Percentiles rank a stretch among this genome's conserved stretches.
phyloP scores from a whole-genome alignment of 2,797 vertebrate species.

The Xerus rutilus region DNA sequence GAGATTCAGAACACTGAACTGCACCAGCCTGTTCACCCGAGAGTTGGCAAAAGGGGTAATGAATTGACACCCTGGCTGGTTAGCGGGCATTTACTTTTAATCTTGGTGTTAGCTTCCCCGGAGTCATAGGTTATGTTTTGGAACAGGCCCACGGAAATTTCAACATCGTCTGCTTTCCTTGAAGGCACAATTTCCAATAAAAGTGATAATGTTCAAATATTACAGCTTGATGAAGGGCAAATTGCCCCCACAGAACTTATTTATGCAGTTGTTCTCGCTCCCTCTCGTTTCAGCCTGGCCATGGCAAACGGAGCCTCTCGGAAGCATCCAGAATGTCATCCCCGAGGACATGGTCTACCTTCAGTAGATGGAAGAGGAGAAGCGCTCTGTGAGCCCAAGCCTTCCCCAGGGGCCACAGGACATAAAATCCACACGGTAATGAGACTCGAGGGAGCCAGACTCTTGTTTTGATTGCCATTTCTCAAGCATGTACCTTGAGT shows the following conservation, averaged over 20 bases:
- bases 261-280: neutral
- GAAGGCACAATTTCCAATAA: slow-evolving; percentile 20
- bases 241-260: neutral
- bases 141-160: slow-evolving; percentile 34
- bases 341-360: neutral
- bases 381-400: accelerated
- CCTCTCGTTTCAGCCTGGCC: neutral
- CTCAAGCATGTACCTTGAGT: neutral
- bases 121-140: slow-evolving; percentile 2
- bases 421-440: neutral
- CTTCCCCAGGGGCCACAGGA: neutral
- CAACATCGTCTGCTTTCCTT: slow-evolving; percentile 49
- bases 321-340: neutral
- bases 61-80: neutral
- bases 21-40: neutral
- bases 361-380: neutral
- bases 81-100: slow-evolving; percentile 41
- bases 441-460: neutral
- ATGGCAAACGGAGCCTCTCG: neutral
- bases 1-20: neutral
- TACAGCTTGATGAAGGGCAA: neutral
- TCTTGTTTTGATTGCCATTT: neutral
- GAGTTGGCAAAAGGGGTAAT: neutral
- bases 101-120: neutral
- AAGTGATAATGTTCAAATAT: slow-evolving; percentile 15